Conservation (phyloP, 2,888 invertebrate species). For the Bugulina stolonifera region DNA sequence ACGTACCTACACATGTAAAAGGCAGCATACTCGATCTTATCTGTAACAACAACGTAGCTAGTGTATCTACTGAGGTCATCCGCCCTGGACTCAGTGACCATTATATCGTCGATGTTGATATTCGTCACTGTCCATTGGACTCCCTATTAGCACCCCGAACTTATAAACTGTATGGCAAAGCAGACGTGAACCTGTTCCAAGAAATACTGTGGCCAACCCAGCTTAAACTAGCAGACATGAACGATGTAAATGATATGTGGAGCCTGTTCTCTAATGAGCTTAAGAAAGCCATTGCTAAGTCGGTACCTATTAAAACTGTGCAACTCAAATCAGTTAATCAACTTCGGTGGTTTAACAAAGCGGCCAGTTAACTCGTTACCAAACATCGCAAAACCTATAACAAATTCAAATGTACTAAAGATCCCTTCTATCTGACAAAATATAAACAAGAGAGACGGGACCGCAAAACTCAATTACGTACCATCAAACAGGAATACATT, state of each 20-base stretch:
- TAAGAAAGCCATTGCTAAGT: neutral
- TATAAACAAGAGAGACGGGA: slow-evolving; percentile 3
- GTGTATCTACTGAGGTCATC: neutral
- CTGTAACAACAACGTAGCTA: neutral
- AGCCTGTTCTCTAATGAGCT: neutral
- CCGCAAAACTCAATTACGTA: neutral
- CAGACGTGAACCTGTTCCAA: neutral
- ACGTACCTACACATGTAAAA: neutral
- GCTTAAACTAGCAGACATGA: neutral
- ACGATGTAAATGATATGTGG: neutral
- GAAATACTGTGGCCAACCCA: neutral
- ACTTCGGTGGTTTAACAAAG: slow-evolving; percentile 17
- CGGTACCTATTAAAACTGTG: neutral
- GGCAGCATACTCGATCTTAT: neutral
- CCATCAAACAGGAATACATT: neutral
- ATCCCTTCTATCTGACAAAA: neutral
- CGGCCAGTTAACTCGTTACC: neutral
- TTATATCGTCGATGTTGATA: neutral
- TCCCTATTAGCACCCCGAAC: neutral
- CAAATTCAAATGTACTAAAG: neutral
- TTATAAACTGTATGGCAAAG: neutral
- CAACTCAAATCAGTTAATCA: neutral
- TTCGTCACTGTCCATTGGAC: neutral
- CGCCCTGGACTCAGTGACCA: neutral
- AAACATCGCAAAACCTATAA: slow-evolving; percentile 20